A percentile compares a stretch with the other conserved stretches of the same genome.
These are phyloP conservation scores for Centroberyx gerrardi DNA, from an alignment of 2,797 vertebrate species.

Conservation along the genomic window DNA sequence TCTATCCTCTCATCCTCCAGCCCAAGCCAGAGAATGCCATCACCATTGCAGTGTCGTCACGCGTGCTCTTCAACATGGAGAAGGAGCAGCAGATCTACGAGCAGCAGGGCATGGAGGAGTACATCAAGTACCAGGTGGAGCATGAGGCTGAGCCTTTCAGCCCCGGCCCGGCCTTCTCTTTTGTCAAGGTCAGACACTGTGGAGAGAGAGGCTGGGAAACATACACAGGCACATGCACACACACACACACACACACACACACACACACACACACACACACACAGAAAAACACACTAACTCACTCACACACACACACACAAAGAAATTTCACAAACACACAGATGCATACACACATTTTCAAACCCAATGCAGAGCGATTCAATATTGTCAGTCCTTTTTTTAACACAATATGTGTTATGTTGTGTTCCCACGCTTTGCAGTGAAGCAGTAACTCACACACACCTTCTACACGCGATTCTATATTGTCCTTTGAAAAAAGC, in stretches of 20 bases:
- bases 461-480: too few relatives aligned
- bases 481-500: too few relatives aligned
- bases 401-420: too few relatives aligned
- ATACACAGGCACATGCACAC: neutral
- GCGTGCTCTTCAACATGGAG: constrained; percentile 96
- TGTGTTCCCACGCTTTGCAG: too few relatives aligned
- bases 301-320: neutral
- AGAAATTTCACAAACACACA: neutral
- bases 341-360: neutral
- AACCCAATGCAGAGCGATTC: neutral
- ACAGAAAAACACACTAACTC: neutral
- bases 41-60: constrained; percentile 94
- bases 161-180: constrained; percentile 95
- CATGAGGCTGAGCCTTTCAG: constrained; percentile 93
- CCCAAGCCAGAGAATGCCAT: constrained; percentile 93
- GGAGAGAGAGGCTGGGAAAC: neutral
- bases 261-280: neutral
- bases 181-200: constrained; percentile 90
- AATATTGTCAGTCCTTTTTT: constrained; percentile 1
- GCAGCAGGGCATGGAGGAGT: constrained; percentile 93
- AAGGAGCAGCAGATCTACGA: constrained; percentile 93
- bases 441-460: too few relatives aligned
- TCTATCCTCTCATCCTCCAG: constrained; percentile 66
- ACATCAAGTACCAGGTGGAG: constrained; percentile 93
- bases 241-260: constrained; percentile 9